Percentiles rank a stretch among this genome's conserved stretches.
phyloP scores from a whole-genome alignment of 2,113 vertebrate species.

The Phrynocephalus versicolor region DNA sequence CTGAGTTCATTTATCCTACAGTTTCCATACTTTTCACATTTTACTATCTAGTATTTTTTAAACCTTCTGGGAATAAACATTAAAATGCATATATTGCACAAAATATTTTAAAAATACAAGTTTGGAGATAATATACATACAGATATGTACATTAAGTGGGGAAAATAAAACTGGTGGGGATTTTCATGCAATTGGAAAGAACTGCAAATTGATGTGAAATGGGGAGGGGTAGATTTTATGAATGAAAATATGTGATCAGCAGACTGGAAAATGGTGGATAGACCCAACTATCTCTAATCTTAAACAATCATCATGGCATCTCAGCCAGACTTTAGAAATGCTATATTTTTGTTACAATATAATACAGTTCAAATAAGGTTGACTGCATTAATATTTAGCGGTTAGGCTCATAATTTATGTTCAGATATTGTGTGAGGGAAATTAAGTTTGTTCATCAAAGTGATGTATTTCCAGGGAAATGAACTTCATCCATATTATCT shows the following conservation, averaged over 20 bases:
- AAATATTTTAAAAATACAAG: neutral
- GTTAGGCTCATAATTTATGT: conserved; percentile 3
- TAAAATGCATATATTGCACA: neutral
- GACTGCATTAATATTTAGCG: conserved; percentile 28
- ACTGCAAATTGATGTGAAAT: neutral
- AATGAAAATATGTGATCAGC: neutral
- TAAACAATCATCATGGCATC: neutral
- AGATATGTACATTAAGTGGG: too few species aligned
- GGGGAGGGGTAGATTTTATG: neutral
- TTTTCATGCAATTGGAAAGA: neutral
- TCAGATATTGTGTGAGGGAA: neutral
- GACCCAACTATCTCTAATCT: neutral
- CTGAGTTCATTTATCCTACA: neutral
- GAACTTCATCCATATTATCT: conserved; percentile 3
- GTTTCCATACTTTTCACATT: neutral
- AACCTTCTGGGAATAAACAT: too few species aligned
- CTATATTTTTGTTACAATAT: neutral
- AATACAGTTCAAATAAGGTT: neutral
- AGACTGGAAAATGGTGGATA: neutral
- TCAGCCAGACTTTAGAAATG: neutral
- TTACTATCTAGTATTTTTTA: neutral
- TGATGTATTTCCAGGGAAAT: conserved; percentile 26
- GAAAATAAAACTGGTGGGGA: neutral
- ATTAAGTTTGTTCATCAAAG: conserved; percentile 4
- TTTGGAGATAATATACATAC: too few species aligned